Percentiles rank a stretch among this genome's conserved stretches.
Evolutionary conservation across 1,140 invertebrate genomes (phyloP).

Genomic region (Drosophila neocordata): DNA sequence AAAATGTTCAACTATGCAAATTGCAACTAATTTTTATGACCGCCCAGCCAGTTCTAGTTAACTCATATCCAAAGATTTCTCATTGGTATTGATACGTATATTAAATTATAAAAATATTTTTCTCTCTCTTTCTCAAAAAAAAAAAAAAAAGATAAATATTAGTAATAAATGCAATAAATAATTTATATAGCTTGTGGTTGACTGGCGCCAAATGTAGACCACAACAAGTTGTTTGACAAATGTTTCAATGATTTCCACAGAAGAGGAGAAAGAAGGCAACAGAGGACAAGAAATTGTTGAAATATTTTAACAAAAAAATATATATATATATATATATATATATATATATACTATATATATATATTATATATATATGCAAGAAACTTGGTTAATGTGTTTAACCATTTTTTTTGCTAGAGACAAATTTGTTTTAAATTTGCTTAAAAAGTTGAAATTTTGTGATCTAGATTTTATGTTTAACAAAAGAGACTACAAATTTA

Average conservation of each 20-base stretch:
- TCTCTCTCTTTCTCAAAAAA: conserved; percentile 5
- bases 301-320: neutral
- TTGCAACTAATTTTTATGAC: conserved; percentile 76
- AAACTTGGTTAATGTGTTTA: conserved; percentile 1
- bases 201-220: conserved; percentile 41
- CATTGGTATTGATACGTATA: conserved; percentile 4
- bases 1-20: conserved; percentile 76
- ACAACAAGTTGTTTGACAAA: conserved; percentile 47
- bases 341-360: neutral
- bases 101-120: conserved; percentile 14
- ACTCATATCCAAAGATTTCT: conserved; percentile 40
- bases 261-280: neutral
- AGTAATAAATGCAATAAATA: conserved; percentile 50
- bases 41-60: conserved; percentile 54
- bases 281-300: neutral
- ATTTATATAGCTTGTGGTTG: conserved; percentile 35
- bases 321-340: too few relatives aligned
- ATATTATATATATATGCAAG: neutral
- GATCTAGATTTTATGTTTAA: too few relatives aligned
- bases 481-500: too few relatives aligned
- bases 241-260: conserved; percentile 25
- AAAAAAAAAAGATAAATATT: neutral
- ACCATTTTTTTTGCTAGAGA: too few relatives aligned
- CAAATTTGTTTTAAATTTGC: too few relatives aligned
- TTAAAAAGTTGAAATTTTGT: too few relatives aligned